A percentile compares a stretch with the other conserved stretches of the same genome.
Conservation (phyloP, 2,113 vertebrate genomes). For the Psettodes erumei region DNA sequence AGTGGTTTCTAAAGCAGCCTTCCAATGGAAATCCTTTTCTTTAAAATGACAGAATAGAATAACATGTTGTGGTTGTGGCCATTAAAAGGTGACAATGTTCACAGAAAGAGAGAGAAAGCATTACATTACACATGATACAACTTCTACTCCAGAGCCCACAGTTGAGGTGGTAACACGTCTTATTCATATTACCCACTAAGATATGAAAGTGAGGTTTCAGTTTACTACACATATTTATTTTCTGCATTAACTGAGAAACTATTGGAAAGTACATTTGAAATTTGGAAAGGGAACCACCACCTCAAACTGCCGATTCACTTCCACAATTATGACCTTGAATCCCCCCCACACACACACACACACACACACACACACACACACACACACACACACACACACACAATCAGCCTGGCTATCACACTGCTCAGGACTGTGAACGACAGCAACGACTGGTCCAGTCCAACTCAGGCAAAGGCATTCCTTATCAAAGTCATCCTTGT, state of each 20-base stretch:
- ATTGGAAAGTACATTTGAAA: background rate
- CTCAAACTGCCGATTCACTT: background rate
- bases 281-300: background rate
- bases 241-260: background rate
- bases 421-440: background rate
- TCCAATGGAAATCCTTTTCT: background rate
- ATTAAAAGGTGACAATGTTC: too few species aligned
- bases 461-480: background rate
- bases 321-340: background rate
- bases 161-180: background rate
- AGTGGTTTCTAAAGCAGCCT: background rate
- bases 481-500: background rate
- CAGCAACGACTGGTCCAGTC: background rate
- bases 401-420: background rate
- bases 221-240: background rate
- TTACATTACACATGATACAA: too few species aligned
- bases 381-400: too few species aligned
- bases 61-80: background rate
- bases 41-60: background rate
- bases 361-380: too few species aligned
- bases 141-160: background rate
- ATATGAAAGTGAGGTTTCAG: background rate
- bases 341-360: too few species aligned
- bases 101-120: too few species aligned
- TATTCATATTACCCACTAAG: background rate